Conservation (phyloP, 1,140 invertebrate species). For the Phymorhynchus buccinoides region DNA sequence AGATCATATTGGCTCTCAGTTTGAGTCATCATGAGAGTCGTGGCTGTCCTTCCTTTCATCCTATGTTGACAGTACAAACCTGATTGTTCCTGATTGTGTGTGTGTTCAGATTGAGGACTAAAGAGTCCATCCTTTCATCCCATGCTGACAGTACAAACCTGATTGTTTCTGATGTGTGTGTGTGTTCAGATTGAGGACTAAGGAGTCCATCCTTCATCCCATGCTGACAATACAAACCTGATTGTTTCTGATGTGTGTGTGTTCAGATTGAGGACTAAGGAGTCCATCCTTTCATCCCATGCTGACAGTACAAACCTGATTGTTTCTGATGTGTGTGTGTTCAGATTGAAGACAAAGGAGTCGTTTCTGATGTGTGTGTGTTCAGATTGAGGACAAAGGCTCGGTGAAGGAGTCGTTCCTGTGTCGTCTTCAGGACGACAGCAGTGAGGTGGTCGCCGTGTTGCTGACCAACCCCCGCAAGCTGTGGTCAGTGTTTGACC, state of each 20-base stretch:
- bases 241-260: background rate
- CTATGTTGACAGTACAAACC: too few relatives aligned
- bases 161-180: background rate
- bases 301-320: too few relatives aligned
- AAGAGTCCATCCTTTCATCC: too few relatives aligned
- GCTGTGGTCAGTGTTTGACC: conserved; percentile 37
- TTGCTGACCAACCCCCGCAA: conserved; percentile 51
- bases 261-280: background rate
- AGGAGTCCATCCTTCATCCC: background rate
- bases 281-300: too few relatives aligned
- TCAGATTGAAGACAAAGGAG: background rate
- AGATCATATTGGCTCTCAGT: conserved; percentile 56
- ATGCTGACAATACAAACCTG: too few relatives aligned
- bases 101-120: background rate
- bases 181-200: background rate
- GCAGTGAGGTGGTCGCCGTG: conserved; percentile 55
- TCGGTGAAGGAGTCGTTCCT: conserved; percentile 58
- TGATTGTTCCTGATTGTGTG: background rate
- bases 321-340: background rate
- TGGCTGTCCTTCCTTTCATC: conserved; percentile 59
- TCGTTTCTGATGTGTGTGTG: background rate
- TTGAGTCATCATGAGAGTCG: conserved; percentile 63
- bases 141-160: too few relatives aligned
- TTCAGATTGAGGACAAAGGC: conserved; percentile 55
- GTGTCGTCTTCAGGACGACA: conserved; percentile 60